Evolutionary conservation across 2,113 vertebrate genomes (phyloP).

Genomic region (Platichthys stellatus): DNA sequence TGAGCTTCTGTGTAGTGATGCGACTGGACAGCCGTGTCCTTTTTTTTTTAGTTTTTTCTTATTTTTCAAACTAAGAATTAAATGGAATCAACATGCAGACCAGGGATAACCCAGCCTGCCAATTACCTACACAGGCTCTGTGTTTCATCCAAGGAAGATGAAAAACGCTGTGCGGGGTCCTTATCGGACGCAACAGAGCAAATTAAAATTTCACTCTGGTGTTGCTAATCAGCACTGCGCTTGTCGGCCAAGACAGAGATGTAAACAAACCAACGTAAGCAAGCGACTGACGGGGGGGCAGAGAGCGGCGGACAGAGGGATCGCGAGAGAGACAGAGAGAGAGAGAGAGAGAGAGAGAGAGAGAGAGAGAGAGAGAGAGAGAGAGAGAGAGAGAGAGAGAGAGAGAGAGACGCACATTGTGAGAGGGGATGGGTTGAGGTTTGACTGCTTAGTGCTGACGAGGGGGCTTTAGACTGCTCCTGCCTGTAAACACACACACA

Average conservation of each 20-base stretch:
- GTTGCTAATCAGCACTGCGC: slow-evolving; percentile 77
- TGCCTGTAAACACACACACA: slow-evolving; percentile 16
- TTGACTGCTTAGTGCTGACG: slow-evolving; percentile 62
- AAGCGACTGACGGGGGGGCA: slow-evolving; percentile 40
- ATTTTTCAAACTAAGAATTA: slow-evolving; percentile 67
- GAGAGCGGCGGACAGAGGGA: slow-evolving; percentile 4
- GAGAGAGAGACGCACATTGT: background rate
- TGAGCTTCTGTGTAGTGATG: slow-evolving; percentile 35
- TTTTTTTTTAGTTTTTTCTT: slow-evolving; percentile 13
- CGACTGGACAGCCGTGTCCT: slow-evolving; percentile 49
- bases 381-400: slow-evolving; percentile 7
- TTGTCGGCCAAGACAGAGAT: slow-evolving; percentile 64
- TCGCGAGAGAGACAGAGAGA: no score
- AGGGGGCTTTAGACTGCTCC: slow-evolving; percentile 28
- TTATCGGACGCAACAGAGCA: slow-evolving; percentile 82
- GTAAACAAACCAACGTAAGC: slow-evolving; percentile 78
- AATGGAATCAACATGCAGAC: slow-evolving; percentile 75
- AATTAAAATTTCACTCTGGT: slow-evolving; percentile 82
- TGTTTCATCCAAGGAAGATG: slow-evolving; percentile 79
- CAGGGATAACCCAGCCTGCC: slow-evolving; percentile 77
- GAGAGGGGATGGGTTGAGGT: slow-evolving; percentile 23
- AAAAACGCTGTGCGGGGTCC: slow-evolving; percentile 66
- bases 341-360: no score
- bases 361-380: slow-evolving; percentile 4
- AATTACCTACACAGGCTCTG: slow-evolving; percentile 76